These are phyloP conservation scores for Agrilus cyanescens DNA, from an alignment of 2,888 invertebrate genomes.

Conservation along the genomic window DNA sequence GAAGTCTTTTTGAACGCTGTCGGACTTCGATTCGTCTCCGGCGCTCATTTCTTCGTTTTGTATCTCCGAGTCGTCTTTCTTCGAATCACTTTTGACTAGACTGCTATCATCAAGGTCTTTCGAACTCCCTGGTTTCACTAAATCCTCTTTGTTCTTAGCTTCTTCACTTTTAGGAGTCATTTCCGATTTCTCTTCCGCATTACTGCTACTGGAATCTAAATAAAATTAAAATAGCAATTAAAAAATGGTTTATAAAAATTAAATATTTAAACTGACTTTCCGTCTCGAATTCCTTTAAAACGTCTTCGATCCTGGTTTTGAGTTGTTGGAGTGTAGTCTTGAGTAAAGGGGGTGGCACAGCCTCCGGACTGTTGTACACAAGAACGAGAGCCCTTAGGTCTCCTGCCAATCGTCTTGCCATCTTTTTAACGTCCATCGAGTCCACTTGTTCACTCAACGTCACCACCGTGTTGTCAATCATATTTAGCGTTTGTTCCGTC, in stretches of 20 bases:
- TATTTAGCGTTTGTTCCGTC: conserved; percentile 46
- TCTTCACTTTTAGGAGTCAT: conserved; percentile 8
- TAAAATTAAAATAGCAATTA: too few relatives aligned
- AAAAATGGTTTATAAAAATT: too few relatives aligned
- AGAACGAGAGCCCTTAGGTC: conserved; percentile 46
- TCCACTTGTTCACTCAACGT: conserved; percentile 42
- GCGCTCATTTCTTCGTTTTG: conserved; percentile 26
- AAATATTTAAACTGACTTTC: not conserved
- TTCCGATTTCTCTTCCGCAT: not conserved
- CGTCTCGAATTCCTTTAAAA: not conserved
- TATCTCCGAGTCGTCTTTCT: conserved; percentile 27
- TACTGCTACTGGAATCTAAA: too few relatives aligned
- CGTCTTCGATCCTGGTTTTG: conserved; percentile 23
- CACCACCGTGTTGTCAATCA: conserved; percentile 51
- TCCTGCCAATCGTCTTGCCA: conserved; percentile 41
- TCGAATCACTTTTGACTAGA: conserved; percentile 12
- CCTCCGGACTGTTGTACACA: conserved; percentile 40
- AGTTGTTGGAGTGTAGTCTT: conserved; percentile 29
- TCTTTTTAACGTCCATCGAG: conserved; percentile 39
- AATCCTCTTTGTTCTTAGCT: conserved; percentile 1
- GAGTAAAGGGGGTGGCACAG: conserved; percentile 28
- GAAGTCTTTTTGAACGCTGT: conserved; percentile 27
- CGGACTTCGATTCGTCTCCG: conserved; percentile 20
- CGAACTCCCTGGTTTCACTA: conserved; percentile 8
- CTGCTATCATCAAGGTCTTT: conserved; percentile 13